Evolutionary conservation across 2,113 vertebrate species (phyloP).

Genomic region (Bubalus kerabau): DNA sequence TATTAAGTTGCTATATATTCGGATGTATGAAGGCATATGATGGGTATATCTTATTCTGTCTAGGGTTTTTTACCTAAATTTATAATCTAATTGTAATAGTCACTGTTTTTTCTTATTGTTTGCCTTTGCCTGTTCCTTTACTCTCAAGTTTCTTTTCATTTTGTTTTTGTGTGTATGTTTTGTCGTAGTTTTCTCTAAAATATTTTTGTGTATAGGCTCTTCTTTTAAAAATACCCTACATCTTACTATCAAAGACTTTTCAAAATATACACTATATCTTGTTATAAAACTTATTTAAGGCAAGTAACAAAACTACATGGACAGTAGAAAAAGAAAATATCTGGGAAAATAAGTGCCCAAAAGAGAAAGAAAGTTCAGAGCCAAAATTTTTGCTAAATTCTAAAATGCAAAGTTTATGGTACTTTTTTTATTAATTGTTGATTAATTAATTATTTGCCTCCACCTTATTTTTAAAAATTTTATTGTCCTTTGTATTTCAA

Average conservation of each 20-base stretch:
- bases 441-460: background rate
- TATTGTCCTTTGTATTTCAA: background rate
- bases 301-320: background rate
- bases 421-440: background rate
- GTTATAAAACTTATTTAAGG: background rate
- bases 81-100: background rate
- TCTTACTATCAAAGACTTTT: background rate
- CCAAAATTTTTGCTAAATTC: background rate
- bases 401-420: background rate
- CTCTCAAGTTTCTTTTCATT: background rate
- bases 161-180: background rate
- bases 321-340: background rate
- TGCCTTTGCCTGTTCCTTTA: background rate
- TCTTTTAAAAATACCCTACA: background rate
- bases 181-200: background rate
- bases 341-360: background rate
- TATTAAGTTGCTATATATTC: background rate
- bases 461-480: background rate
- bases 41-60: background rate
- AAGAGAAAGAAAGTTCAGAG: background rate
- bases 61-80: background rate
- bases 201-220: background rate
- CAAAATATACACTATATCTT: background rate
- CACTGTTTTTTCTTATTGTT: background rate
- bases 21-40: background rate